A percentile compares a stretch with the other conserved stretches of the same genome.
Evolutionary conservation across 23 tunicate genomes (phyloP).

Genomic region (Trididemnum clinides): DNA sequence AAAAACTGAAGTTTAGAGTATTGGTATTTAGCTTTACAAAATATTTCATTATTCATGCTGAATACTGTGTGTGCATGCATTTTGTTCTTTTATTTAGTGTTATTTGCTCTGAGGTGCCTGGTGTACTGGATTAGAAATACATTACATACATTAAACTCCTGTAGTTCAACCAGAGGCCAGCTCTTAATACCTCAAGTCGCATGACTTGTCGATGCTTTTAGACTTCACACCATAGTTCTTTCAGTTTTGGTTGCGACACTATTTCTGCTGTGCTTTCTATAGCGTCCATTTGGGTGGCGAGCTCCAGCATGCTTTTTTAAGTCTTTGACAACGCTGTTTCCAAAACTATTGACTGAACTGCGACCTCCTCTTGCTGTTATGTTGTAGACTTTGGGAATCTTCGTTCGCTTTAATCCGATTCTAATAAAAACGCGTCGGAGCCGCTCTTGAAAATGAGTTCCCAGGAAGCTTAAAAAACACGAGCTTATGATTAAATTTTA

Average conservation of each 20-base stretch:
- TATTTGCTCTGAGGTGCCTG: too few species aligned
- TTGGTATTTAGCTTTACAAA: too few species aligned
- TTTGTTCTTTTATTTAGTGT: too few species aligned
- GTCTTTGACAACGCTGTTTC: neutral
- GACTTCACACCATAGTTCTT: slow-evolving; percentile 14
- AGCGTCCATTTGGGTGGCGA: neutral
- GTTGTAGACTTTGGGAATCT: too few species aligned
- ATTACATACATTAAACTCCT: too few species aligned
- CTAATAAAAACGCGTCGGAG: neutral
- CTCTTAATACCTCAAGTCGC: too few species aligned
- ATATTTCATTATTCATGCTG: too few species aligned
- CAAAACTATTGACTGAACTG: neutral
- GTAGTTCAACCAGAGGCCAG: too few species aligned
- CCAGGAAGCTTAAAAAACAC: neutral
- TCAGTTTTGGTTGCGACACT: neutral
- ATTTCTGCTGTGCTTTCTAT: neutral
- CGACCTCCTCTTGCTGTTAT: neutral
- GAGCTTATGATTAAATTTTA: neutral
- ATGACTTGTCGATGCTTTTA: too few species aligned
- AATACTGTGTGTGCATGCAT: too few species aligned
- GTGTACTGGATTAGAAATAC: too few species aligned
- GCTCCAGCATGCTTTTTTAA: neutral
- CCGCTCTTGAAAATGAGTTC: slow-evolving; percentile 9
- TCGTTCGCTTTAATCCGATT: neutral
- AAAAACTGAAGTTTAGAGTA: too few species aligned